Evolutionary conservation across 2,888 invertebrate species (phyloP).

Genomic region (Melieria omissa): DNA sequence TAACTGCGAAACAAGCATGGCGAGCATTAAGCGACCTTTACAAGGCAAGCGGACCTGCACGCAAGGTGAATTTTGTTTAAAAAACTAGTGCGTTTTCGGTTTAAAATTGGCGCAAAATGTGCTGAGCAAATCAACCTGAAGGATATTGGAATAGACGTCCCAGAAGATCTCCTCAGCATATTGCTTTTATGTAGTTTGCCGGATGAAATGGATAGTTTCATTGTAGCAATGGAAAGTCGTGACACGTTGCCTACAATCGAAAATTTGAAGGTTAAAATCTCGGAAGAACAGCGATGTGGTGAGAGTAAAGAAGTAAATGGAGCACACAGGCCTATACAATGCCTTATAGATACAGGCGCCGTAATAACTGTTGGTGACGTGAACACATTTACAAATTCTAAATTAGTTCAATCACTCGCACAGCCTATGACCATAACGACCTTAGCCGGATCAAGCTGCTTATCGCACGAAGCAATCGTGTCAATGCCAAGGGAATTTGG

Average conservation of each 20-base stretch:
- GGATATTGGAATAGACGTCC: constrained; percentile 26
- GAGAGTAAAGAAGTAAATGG: constrained; percentile 16
- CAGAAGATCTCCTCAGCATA: constrained; percentile 38
- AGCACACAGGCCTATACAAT: not conserved
- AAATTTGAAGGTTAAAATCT: constrained; percentile 34
- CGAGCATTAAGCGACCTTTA: not conserved
- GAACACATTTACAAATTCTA: not conserved
- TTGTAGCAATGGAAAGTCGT: constrained; percentile 41
- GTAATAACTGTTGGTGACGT: not conserved
- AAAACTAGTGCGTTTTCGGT: constrained; percentile 33
- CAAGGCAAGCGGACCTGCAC: constrained; percentile 4
- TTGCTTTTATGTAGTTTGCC: constrained; percentile 36
- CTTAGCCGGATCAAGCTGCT: not conserved
- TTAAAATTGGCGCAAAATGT: constrained; percentile 16
- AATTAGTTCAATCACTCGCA: not conserved
- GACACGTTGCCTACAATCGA: constrained; percentile 31
- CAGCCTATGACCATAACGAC: not conserved
- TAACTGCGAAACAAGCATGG: constrained; percentile 1
- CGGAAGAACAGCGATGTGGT: constrained; percentile 29
- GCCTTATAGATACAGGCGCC: too few relatives aligned
- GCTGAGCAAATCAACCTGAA: constrained; percentile 34
- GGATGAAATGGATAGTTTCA: constrained; percentile 40
- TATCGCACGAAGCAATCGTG: not conserved
- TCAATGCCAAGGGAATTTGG: not conserved
- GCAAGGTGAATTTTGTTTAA: constrained; percentile 40